Evolutionary conservation across 2,888 invertebrate genomes (phyloP).

Genomic region (Cremastinae sp.): DNA sequence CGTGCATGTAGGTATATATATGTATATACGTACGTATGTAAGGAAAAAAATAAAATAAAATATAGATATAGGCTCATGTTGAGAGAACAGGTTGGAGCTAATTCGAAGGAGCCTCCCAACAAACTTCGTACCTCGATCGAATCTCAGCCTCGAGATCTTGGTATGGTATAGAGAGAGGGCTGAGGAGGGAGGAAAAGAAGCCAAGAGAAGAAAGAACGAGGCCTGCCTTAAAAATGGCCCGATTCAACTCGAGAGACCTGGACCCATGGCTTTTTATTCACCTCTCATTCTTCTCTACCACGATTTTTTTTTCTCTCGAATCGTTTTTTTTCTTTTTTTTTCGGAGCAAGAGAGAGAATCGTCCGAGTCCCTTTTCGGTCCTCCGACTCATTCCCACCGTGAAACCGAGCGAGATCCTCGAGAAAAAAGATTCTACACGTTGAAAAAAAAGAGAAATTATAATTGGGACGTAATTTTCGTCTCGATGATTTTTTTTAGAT

Average conservation of each 20-base stretch:
- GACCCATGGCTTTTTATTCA: conserved; percentile 73
- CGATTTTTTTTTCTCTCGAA: conserved; percentile 58
- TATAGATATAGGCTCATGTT: conserved; percentile 63
- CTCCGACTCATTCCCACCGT: conserved; percentile 63
- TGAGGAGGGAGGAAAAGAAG: not conserved
- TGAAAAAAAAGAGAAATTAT: conserved; percentile 8
- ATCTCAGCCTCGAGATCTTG: conserved; percentile 34
- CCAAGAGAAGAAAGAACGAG: conserved; percentile 7
- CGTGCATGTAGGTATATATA: no score
- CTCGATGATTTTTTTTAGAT: conserved; percentile 13
- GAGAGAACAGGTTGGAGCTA: conserved; percentile 77
- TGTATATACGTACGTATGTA: no score
- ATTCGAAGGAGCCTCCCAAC: conserved; percentile 69
- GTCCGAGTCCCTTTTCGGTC: not conserved
- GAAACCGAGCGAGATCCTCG: conserved; percentile 8
- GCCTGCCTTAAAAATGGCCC: conserved; percentile 73
- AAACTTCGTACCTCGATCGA: conserved; percentile 47
- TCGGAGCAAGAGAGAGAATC: not conserved
- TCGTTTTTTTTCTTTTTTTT: conserved; percentile 36
- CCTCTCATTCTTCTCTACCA: conserved; percentile 65
- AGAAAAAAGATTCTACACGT: not conserved
- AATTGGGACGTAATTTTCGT: not conserved
- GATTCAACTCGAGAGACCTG: conserved; percentile 70
- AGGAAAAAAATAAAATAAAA: not conserved
- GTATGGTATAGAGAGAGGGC: conserved; percentile 3